Evolutionary conservation across 2,888 invertebrate species (phyloP), one percentile per base, ranked within the genome.

Genomic region (Drosophila planitibia): DNA sequence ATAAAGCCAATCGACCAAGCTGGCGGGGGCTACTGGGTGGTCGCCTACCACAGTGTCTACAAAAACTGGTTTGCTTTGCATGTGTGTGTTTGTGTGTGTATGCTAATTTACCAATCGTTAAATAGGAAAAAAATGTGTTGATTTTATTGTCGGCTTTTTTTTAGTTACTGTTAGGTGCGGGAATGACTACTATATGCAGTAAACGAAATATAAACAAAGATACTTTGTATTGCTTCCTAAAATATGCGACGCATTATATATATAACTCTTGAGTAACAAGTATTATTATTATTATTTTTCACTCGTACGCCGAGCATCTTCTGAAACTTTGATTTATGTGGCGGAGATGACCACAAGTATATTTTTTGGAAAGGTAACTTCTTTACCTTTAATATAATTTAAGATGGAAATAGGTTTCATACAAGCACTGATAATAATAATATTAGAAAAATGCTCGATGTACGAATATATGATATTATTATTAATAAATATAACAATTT

Each of bases 31-130:
- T 71, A 68, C 81, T 72, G 80, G 80, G 81, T 81, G 80, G 80
- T 70, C 80, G 57, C 4, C 59, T 28, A 51, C 53, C 52, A n/a
- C 30, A 47, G 37, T 33, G 30, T 28, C 9, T 41, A 57, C 14
- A 28, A 25, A 67, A 79, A 79, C 76, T 52, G 32, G 73, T 80
- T 79, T 76, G 16, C 30, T 6, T 30, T 59, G 19, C 37, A 6
- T 33, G 14, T 60, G 10, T 39, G 44, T 58, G 65, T 47, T 58
- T 74, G 60, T 83, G 71, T 79, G 79, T 71, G 58, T 80, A 85
- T 88, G 88, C 88, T 88, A 85, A 85, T 85, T 81, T 66, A 74
- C 58, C 65, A 70, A 83, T 87, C 81, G 77, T 81, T 76, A 74
- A 74, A 79, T 77, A 74, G 68, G 65, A 67, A 63, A 68, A 58